Conservation (phyloP, 2,797 vertebrate genomes). For the Gobio occitaniae region DNA sequence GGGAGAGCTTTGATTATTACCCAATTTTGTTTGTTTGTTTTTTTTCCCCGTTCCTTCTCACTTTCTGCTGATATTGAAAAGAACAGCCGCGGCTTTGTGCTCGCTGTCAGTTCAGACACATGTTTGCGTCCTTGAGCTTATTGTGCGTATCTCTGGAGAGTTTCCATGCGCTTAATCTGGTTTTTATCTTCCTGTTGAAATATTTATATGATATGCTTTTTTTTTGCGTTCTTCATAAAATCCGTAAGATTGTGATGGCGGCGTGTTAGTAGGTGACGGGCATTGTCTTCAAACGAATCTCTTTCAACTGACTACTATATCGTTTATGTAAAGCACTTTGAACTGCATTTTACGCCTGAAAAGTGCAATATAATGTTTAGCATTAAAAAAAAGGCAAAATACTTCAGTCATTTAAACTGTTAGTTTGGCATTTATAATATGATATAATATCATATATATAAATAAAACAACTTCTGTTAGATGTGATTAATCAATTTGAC, state of each 20-base stretch:
- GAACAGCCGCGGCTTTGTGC: constrained; percentile 73
- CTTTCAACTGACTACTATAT: neutral
- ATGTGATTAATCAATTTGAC: no score
- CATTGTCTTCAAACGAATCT: constrained; percentile 1
- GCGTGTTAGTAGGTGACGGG: constrained; percentile 67
- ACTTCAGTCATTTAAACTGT: neutral
- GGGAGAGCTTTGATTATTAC: constrained; percentile 82
- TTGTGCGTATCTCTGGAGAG: constrained; percentile 76
- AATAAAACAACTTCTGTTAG: no score
- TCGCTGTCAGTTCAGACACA: constrained; percentile 75
- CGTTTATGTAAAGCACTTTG: neutral
- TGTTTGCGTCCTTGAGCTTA: constrained; percentile 71
- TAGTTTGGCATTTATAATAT: no score
- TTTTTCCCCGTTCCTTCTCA: constrained; percentile 60
- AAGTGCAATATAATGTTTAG: neutral
- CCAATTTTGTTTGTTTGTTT: constrained; percentile 62
- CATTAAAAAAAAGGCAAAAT: neutral
- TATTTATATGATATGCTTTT: constrained; percentile 63
- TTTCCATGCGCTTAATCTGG: constrained; percentile 76
- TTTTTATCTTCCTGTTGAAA: constrained; percentile 74
- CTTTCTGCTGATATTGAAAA: constrained; percentile 74
- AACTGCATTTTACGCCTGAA: neutral
- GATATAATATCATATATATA: no score
- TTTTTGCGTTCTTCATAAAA: constrained; percentile 68
- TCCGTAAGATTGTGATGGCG: constrained; percentile 60